phyloP scores from a whole-genome alignment of 2,888 invertebrate species.

The Coenonympha glycerion region DNA sequence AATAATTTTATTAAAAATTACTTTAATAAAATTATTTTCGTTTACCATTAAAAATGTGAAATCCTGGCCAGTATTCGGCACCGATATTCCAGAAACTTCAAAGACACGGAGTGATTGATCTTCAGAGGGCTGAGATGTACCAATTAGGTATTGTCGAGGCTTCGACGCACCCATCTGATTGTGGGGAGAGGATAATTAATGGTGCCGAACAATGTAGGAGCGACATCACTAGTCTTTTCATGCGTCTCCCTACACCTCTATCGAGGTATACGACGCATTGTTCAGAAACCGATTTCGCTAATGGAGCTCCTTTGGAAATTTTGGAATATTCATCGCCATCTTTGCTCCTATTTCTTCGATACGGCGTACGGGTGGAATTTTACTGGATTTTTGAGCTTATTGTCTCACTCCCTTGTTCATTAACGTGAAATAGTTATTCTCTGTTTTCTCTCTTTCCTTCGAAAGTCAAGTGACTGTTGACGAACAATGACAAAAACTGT shows the following conservation, averaged over 20 bases:
- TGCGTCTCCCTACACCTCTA: conserved; percentile 14
- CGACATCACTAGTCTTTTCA: conserved; percentile 21
- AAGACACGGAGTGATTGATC: conserved; percentile 20
- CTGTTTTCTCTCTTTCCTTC: too few relatives aligned
- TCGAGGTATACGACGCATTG: conserved; percentile 21
- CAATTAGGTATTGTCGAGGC: conserved; percentile 19
- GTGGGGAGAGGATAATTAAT: conserved; percentile 20
- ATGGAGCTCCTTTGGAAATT: conserved; percentile 16
- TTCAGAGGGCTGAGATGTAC: conserved; percentile 17
- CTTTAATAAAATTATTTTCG: too few relatives aligned
- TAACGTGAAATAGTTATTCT: too few relatives aligned
- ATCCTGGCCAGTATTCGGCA: background rate
- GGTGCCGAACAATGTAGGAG: conserved; percentile 16
- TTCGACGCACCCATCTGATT: conserved; percentile 16
- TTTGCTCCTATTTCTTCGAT: background rate
- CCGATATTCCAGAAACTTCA: conserved; percentile 12
- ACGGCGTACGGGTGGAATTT: too few relatives aligned
- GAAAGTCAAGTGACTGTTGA: too few relatives aligned
- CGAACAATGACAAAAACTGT: too few relatives aligned
- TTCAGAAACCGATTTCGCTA: conserved; percentile 22
- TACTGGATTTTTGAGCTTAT: background rate
- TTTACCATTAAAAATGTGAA: background rate
- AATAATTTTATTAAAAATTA: background rate
- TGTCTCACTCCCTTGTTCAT: too few relatives aligned
- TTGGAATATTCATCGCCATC: background rate